Percentiles rank a stretch among this genome's conserved stretches.
These are phyloP conservation scores for Astyanax mexicanus DNA, from an alignment of 2,797 vertebrate genomes.

Conservation along the genomic window DNA sequence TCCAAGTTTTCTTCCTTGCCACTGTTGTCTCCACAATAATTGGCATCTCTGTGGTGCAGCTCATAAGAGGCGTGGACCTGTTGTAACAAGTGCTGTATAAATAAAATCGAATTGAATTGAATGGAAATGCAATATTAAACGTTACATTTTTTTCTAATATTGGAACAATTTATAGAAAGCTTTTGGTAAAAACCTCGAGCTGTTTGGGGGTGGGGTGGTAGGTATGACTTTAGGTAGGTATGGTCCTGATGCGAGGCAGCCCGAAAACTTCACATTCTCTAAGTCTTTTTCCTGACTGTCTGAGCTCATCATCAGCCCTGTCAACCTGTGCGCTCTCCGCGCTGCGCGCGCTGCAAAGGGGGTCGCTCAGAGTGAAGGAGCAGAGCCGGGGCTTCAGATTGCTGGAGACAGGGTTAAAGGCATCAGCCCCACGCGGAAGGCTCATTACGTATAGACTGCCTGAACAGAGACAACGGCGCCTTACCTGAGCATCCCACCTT, in stretches of 20 bases:
- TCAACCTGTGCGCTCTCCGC: slow-evolving; percentile 65
- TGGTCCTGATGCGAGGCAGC: slow-evolving; percentile 58
- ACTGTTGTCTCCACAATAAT: too few species aligned
- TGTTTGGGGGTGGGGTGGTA: too few species aligned
- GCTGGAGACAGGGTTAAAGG: slow-evolving; percentile 73
- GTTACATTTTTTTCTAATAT: too few species aligned
- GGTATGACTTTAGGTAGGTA: too few species aligned
- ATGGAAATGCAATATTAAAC: too few species aligned
- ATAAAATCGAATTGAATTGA: too few species aligned
- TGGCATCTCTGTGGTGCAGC: too few species aligned
- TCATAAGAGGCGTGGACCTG: too few species aligned
- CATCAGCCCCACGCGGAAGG: slow-evolving; percentile 76
- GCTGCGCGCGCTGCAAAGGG: slow-evolving; percentile 20
- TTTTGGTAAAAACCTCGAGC: too few species aligned
- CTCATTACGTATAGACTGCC: slow-evolving; percentile 77
- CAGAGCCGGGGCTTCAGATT: neutral
- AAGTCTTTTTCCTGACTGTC: slow-evolving; percentile 64
- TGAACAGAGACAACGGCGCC: slow-evolving; percentile 68
- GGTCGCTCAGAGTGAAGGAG: slow-evolving; percentile 27
- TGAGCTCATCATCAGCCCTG: slow-evolving; percentile 72
- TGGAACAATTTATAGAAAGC: too few species aligned
- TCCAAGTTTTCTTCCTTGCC: too few species aligned
- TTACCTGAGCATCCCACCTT: slow-evolving; percentile 61
- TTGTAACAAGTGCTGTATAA: too few species aligned
- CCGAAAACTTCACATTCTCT: slow-evolving; percentile 40